phyloP scores from a whole-genome alignment of 1,140 invertebrate genomes.

The Tenebrio molitor region DNA sequence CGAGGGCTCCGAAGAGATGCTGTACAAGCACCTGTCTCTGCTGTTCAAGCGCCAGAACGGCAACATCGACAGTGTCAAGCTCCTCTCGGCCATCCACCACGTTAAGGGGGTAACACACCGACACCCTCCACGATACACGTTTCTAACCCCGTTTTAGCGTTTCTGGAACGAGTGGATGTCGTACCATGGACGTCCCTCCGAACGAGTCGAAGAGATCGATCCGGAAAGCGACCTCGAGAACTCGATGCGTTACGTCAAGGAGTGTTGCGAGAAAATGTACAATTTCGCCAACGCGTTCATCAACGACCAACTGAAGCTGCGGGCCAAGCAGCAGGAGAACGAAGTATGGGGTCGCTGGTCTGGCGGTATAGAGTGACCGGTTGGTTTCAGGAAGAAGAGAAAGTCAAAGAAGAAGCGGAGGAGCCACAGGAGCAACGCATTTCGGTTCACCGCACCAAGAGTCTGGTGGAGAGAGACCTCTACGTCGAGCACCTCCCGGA shows the following conservation, averaged over 20 bases:
- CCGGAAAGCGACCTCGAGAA: conserved; percentile 23
- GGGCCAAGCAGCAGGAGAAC: background rate
- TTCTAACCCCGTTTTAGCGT: conserved; percentile 45
- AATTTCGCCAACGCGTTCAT: conserved; percentile 21
- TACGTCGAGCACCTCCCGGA: conserved; percentile 7
- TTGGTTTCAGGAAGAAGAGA: background rate
- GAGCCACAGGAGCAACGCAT: too few relatives aligned
- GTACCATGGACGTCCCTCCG: conserved; percentile 40
- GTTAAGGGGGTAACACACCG: conserved; percentile 36
- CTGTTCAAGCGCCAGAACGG: background rate
- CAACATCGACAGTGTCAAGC: conserved; percentile 2
- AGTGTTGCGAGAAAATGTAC: conserved; percentile 50
- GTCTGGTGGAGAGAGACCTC: background rate
- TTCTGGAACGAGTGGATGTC: conserved; percentile 46
- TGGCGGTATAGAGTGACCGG: background rate
- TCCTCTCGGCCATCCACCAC: conserved; percentile 39
- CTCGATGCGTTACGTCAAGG: conserved; percentile 42
- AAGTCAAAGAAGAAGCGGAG: too few relatives aligned
- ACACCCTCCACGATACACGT: too few relatives aligned
- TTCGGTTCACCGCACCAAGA: too few relatives aligned
- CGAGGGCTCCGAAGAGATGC: conserved; percentile 34
- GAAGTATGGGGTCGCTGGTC: background rate
- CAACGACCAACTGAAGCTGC: conserved; percentile 1
- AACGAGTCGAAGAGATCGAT: conserved; percentile 38
- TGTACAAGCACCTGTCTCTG: conserved; percentile 41